Evolutionary conservation across 2,888 invertebrate genomes (phyloP).

Genomic region (Pterostichus madidus): DNA sequence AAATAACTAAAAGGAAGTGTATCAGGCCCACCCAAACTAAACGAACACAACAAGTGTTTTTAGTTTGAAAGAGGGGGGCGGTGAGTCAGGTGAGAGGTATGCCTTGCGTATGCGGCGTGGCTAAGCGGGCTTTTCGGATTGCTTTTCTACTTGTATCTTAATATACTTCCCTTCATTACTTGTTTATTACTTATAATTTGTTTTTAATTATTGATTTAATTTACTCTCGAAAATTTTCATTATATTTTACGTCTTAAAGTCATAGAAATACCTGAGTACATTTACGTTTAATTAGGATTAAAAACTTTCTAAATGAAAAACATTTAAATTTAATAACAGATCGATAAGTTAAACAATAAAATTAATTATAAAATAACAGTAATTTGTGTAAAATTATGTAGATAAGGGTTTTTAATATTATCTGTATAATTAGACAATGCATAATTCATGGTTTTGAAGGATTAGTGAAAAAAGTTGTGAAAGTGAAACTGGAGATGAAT

Average conservation of each 20-base stretch:
- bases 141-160: neutral
- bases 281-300: no score
- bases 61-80: conserved; percentile 58
- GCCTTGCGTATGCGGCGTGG: conserved; percentile 41
- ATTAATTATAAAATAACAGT: no score
- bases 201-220: conserved; percentile 12
- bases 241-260: neutral
- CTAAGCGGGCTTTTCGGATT: conserved; percentile 45
- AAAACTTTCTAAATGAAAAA: no score
- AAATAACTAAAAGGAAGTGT: conserved; percentile 39
- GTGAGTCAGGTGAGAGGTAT: conserved; percentile 64
- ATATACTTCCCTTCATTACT: neutral
- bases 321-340: no score
- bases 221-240: neutral
- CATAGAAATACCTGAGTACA: neutral
- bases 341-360: no score
- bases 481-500: conserved; percentile 38
- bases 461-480: conserved; percentile 12
- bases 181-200: neutral
- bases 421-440: neutral
- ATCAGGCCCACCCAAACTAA: conserved; percentile 57
- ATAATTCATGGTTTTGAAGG: conserved; percentile 22
- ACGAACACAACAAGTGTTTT: conserved; percentile 64
- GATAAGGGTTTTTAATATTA: neutral
- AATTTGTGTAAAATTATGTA: neutral